Percentiles rank a stretch among this genome's conserved stretches.
Conservation (phyloP, 30 jellyfish, hydroid and myxozoan species). For the Cassiopea andromeda region DNA sequence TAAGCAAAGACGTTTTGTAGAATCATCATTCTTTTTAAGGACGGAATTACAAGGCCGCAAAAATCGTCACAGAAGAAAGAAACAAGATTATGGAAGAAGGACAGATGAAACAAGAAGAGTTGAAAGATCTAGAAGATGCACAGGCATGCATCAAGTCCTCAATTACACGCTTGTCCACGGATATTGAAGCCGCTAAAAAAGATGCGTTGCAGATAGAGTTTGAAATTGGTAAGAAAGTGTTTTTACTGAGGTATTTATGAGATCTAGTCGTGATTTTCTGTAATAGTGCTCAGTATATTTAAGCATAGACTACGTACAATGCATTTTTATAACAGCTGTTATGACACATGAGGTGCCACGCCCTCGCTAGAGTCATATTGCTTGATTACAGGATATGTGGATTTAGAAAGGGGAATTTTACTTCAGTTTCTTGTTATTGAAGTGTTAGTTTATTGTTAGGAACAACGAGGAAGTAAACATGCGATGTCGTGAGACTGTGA, state of each 20-base stretch:
- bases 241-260: background rate
- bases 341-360: no score
- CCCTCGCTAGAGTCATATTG: no score
- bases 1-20: background rate
- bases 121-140: slow-evolving; percentile 23
- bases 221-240: slow-evolving; percentile 47
- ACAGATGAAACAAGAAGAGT: slow-evolving; percentile 24
- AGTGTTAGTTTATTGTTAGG: no score
- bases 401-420: no score
- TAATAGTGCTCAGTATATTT: no score
- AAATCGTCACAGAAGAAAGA: slow-evolving; percentile 44
- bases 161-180: background rate
- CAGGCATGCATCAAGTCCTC: background rate
- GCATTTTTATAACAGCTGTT: no score
- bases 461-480: no score
- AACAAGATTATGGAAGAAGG: slow-evolving; percentile 33
- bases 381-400: no score
- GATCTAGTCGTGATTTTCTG: no score
- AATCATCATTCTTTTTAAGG: slow-evolving; percentile 3
- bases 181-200: background rate
- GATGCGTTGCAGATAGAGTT: background rate
- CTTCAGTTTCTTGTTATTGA: no score
- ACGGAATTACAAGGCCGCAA: slow-evolving; percentile 61
- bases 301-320: no score
- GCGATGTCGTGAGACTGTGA: no score